Conservation (phyloP, 1,140 invertebrate species). For the Trigoniulus corallinus region DNA sequence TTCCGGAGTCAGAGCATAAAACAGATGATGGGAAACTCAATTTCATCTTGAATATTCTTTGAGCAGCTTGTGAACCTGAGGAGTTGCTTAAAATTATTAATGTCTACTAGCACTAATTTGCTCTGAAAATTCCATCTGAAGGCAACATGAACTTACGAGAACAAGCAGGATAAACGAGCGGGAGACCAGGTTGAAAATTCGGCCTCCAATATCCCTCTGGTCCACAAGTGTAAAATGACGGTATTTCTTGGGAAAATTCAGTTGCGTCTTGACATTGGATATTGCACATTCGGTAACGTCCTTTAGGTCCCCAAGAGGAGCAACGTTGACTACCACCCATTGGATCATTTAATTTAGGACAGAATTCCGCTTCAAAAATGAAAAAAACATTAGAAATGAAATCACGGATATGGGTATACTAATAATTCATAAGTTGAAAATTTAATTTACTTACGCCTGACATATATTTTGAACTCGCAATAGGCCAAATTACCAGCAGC, state of each 20-base stretch:
- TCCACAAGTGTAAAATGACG: conserved; percentile 89
- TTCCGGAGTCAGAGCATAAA: conserved; percentile 81
- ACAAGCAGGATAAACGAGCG: conserved; percentile 75
- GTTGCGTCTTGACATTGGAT: conserved; percentile 71
- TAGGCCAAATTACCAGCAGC: conserved; percentile 73
- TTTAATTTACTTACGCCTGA: conserved; percentile 49
- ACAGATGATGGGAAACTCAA: conserved; percentile 88
- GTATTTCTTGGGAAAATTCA: conserved; percentile 74
- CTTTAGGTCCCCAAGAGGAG: conserved; percentile 87
- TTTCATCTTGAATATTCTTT: conserved; percentile 77
- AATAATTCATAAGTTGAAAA: not conserved
- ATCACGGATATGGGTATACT: not conserved
- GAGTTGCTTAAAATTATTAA: not conserved
- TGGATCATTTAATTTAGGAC: conserved; percentile 67
- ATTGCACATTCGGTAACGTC: conserved; percentile 85
- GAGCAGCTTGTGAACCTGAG: conserved; percentile 57
- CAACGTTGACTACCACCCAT: conserved; percentile 76
- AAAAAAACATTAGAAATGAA: conserved; percentile 5
- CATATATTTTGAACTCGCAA: conserved; percentile 85
- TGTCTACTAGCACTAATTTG: not conserved
- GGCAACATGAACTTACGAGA: conserved; percentile 42
- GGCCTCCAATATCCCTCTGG: conserved; percentile 93
- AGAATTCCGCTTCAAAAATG: conserved; percentile 59
- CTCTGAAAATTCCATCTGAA: too few relatives aligned
- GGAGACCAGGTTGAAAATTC: conserved; percentile 53